Percentiles rank a stretch among this genome's conserved stretches.
phyloP scores from a whole-genome alignment of 2,888 invertebrate genomes.

The Pachycephus smyrnensis region DNA sequence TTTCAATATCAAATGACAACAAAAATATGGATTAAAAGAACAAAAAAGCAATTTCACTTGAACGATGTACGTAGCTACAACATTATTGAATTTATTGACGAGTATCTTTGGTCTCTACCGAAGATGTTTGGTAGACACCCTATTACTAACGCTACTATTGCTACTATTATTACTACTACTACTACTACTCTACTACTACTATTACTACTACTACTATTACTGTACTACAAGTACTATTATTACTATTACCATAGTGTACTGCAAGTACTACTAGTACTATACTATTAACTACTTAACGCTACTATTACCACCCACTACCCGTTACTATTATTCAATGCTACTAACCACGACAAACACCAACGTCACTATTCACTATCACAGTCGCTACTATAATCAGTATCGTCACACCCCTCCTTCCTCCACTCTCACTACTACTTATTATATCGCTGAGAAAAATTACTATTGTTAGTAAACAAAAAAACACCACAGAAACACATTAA shows the following conservation, averaged over 20 bases:
- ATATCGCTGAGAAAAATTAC: not conserved
- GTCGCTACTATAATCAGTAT: not conserved
- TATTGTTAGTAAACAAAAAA: not conserved
- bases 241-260: conserved; percentile 13
- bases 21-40: conserved; percentile 19
- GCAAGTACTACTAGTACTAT: conserved; percentile 27
- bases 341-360: conserved; percentile 17
- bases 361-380: not conserved
- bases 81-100: conserved; percentile 38
- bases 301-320: conserved; percentile 34
- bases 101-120: conserved; percentile 47
- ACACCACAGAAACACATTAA: not conserved
- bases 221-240: conserved; percentile 16
- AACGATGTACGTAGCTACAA: conserved; percentile 44
- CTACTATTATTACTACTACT: conserved; percentile 8
- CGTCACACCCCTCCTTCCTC: not conserved
- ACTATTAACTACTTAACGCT: conserved; percentile 18
- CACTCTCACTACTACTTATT: not conserved
- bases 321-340: conserved; percentile 40
- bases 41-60: conserved; percentile 53
- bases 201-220: conserved; percentile 33
- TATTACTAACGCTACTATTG: conserved; percentile 38
- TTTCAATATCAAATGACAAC: conserved; percentile 36
- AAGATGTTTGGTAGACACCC: conserved; percentile 59
- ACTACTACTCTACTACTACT: conserved; percentile 27